Conservation (phyloP, 2,113 vertebrate species). For the Tachuris rubrigastra region DNA sequence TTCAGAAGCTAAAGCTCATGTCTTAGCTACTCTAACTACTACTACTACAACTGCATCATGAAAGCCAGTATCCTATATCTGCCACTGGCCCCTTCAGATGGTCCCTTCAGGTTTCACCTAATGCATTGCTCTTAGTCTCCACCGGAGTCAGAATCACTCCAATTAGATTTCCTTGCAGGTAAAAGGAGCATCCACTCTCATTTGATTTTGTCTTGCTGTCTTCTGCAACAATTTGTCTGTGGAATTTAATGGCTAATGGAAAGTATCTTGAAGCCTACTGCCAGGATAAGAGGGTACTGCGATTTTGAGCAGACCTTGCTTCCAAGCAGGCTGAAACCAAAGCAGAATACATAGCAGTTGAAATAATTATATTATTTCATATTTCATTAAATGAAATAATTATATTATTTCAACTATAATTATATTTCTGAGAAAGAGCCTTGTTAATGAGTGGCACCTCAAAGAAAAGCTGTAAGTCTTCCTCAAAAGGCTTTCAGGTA, state of each 20-base stretch:
- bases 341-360: not conserved
- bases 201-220: not conserved
- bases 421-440: not conserved
- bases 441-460: not conserved
- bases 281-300: not conserved
- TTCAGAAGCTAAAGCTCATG: not conserved
- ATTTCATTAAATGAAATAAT: too few species aligned
- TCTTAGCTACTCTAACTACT: fast-evolving
- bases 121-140: not conserved
- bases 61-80: not conserved
- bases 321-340: not conserved
- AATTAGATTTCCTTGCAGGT: not conserved
- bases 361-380: too few species aligned
- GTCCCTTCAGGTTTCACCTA: not conserved
- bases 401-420: too few species aligned
- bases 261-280: not conserved
- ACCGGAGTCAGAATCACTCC: not conserved
- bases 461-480: not conserved
- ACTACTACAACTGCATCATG: not conserved
- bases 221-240: not conserved
- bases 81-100: not conserved
- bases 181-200: not conserved
- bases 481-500: not conserved
- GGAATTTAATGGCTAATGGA: not conserved
- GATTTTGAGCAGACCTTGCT: not conserved